A percentile compares a stretch with the other conserved stretches of the same genome.
These are phyloP conservation scores for Sapayoa aenigma DNA, from an alignment of 2,113 vertebrate genomes.

Conservation along the genomic window DNA sequence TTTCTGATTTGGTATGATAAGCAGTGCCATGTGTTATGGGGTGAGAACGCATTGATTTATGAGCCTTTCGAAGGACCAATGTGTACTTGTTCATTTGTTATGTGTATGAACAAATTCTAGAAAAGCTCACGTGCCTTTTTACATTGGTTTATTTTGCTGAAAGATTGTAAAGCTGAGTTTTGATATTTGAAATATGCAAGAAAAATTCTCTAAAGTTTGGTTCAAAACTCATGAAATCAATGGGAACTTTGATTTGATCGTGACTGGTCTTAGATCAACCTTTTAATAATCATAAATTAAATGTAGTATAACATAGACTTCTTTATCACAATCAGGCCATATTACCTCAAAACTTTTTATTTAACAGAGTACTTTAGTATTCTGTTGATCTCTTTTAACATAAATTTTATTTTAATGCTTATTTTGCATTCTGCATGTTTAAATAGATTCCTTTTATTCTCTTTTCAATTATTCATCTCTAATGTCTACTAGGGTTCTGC, in stretches of 20 bases:
- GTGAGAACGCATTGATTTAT: slow-evolving; percentile 20
- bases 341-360: not conserved
- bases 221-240: not conserved
- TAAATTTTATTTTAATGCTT: not conserved
- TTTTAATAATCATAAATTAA: not conserved
- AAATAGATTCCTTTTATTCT: not conserved
- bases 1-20: not conserved
- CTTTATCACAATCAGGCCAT: not conserved
- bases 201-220: not conserved
- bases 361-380: not conserved
- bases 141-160: not conserved
- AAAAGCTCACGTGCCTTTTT: not conserved
- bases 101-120: not conserved
- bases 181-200: not conserved
- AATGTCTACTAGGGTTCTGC: not conserved
- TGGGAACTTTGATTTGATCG: not conserved
- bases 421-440: not conserved
- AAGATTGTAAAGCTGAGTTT: not conserved
- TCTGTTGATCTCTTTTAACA: not conserved
- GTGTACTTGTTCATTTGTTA: not conserved
- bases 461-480: not conserved
- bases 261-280: not conserved
- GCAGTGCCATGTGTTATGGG: not conserved
- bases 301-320: too few species aligned
- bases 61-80: not conserved